Conservation (phyloP, 2,888 invertebrate genomes). For the Creontiades dilutus region DNA sequence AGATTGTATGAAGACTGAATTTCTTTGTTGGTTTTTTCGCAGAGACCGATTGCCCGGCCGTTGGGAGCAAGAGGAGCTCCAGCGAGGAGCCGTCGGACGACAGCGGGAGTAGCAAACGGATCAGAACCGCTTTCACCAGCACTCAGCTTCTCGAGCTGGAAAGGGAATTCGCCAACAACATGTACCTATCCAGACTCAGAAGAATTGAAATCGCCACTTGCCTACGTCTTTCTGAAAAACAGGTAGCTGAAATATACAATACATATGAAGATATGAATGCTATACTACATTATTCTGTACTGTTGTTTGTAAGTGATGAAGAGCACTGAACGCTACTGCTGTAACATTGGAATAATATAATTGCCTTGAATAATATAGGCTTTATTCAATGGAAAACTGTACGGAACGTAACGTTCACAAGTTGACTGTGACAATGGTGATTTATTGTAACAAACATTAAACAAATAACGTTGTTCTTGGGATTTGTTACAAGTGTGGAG, state of each 20-base stretch:
- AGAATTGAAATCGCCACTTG: conserved; percentile 96
- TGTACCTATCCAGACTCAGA: conserved; percentile 92
- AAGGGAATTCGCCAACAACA: conserved; percentile 91
- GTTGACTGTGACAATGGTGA: no score
- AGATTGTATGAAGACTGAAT: neutral
- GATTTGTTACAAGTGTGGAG: no score
- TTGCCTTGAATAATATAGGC: no score
- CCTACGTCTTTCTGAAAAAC: conserved; percentile 93
- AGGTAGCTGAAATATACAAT: conserved; percentile 78
- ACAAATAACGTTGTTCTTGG: no score
- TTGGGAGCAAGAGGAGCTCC: conserved; percentile 78
- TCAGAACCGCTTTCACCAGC: conserved; percentile 95
- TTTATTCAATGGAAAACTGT: no score
- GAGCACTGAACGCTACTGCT: no score
- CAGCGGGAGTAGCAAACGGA: conserved; percentile 88
- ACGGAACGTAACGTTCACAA: no score
- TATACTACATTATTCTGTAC: no score
- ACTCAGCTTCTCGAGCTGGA: conserved; percentile 90
- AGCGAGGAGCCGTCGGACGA: conserved; percentile 76
- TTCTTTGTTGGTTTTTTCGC: conserved; percentile 33
- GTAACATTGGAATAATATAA: no score
- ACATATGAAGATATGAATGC: no score
- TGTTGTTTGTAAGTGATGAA: no score
- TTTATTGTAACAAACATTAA: no score
- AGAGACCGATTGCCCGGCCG: conserved; percentile 63